Evolutionary conservation across 2,888 invertebrate genomes (phyloP).

Genomic region (Macrophya alboannulata): DNA sequence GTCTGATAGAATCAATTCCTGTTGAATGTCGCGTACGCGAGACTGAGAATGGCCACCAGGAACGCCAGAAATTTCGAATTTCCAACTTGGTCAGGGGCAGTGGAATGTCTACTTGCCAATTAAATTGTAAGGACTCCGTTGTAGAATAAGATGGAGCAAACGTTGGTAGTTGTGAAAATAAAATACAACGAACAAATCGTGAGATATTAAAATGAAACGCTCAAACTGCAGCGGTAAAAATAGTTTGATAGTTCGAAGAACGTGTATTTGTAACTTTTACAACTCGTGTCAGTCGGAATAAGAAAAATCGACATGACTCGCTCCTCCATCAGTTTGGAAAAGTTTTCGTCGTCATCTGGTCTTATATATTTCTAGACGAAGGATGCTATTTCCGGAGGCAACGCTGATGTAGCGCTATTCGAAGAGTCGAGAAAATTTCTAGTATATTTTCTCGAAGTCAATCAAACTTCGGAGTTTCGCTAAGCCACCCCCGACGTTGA

Average conservation of each 20-base stretch:
- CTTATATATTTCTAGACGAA: slow-evolving; percentile 25
- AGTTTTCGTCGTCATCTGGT: slow-evolving; percentile 22
- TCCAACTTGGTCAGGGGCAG: neutral
- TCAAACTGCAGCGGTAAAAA: neutral
- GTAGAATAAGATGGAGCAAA: neutral
- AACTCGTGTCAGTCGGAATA: slow-evolving; percentile 1
- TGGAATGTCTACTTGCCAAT: slow-evolving; percentile 22
- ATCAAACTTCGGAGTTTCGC: slow-evolving; percentile 49
- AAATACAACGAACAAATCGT: neutral
- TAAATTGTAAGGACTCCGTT: neutral
- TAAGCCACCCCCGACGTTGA: slow-evolving; percentile 33
- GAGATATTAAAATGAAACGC: neutral
- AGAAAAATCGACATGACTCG: slow-evolving; percentile 1
- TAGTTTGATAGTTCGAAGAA: slow-evolving; percentile 28
- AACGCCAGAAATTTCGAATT: neutral
- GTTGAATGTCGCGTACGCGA: slow-evolving; percentile 9
- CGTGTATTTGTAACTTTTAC: neutral
- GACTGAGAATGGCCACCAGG: neutral
- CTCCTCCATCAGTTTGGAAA: neutral
- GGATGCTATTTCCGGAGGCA: slow-evolving; percentile 38
- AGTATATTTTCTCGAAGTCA: slow-evolving; percentile 43
- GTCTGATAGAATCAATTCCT: slow-evolving; percentile 29
- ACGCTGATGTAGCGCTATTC: slow-evolving; percentile 15
- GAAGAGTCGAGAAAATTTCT: neutral
- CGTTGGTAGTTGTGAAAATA: neutral